A percentile compares a stretch with the other conserved stretches of the same genome.
Conservation (phyloP, 2,888 invertebrate genomes). For the Callyntrura guangdongensis region DNA sequence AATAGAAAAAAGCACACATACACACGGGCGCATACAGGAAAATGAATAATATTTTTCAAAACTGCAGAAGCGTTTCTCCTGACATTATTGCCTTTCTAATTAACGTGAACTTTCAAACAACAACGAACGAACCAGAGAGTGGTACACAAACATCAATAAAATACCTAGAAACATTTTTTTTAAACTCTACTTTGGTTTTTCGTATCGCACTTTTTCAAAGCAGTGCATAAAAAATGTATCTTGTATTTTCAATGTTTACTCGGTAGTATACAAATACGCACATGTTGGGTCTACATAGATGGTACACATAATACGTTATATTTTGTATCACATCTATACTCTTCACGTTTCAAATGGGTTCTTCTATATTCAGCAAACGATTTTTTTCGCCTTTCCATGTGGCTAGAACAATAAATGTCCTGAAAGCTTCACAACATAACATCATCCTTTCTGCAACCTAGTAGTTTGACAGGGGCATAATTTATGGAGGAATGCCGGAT, state of each 20-base stretch:
- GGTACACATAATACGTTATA: too few species aligned
- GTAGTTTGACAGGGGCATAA: slow-evolving; percentile 47
- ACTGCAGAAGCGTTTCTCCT: slow-evolving; percentile 63
- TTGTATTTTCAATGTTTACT: too few species aligned
- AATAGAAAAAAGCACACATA: neutral
- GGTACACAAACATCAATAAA: slow-evolving; percentile 31
- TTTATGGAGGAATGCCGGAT: slow-evolving; percentile 15
- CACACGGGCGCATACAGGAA: neutral
- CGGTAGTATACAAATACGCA: too few species aligned
- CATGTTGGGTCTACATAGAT: too few species aligned
- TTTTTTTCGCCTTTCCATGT: too few species aligned
- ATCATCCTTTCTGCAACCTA: neutral
- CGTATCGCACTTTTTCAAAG: neutral
- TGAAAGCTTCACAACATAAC: too few species aligned
- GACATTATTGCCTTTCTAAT: slow-evolving; percentile 69
- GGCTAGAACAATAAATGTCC: too few species aligned
- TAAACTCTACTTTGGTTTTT: neutral
- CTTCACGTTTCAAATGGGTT: too few species aligned
- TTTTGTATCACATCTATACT: too few species aligned
- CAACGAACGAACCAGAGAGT: neutral
- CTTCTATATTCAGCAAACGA: too few species aligned
- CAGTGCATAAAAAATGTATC: too few species aligned
- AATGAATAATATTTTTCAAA: neutral
- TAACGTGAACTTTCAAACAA: slow-evolving; percentile 43
- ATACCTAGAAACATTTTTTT: slow-evolving; percentile 20